phyloP scores from a whole-genome alignment of 1,140 invertebrate genomes.

The Metaphire vulgaris region DNA sequence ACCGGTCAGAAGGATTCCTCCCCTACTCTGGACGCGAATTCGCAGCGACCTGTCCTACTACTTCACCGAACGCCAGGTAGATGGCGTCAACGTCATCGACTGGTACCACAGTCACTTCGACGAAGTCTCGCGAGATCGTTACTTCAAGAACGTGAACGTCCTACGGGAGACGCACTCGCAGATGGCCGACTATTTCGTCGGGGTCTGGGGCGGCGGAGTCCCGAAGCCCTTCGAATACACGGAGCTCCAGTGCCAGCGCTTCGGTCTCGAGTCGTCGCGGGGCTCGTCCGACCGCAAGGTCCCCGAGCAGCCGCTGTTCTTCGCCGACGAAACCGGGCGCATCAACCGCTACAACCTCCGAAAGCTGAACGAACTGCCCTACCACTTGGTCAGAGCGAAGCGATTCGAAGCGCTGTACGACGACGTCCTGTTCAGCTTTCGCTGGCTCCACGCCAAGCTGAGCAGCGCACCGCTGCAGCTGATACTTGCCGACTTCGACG shows the following conservation, averaged over 20 bases:
- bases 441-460: constrained; percentile 93
- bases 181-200: constrained; percentile 95
- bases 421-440: constrained; percentile 92
- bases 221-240: constrained; percentile 95
- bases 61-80: constrained; percentile 26
- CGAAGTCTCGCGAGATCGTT: constrained; percentile 55
- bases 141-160: constrained; percentile 96
- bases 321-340: constrained; percentile 76
- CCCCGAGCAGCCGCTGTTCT: constrained; percentile 87
- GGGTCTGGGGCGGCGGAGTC: constrained; percentile 62
- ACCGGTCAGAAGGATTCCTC: constrained; percentile 30
- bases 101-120: constrained; percentile 36
- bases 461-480: constrained; percentile 85
- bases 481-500: constrained; percentile 90
- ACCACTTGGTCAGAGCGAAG: constrained; percentile 68
- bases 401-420: constrained; percentile 87
- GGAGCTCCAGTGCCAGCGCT: constrained; percentile 84
- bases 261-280: constrained; percentile 68
- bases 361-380: constrained; percentile 72
- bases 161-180: constrained; percentile 92
- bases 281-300: constrained; percentile 92
- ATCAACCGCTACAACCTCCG: constrained; percentile 57
- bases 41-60: constrained; percentile 29
- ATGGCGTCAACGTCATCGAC: constrained; percentile 28
- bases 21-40: constrained; percentile 30